Evolutionary conservation across 2,888 invertebrate species (phyloP).

Genomic region (Philereme transversata): DNA sequence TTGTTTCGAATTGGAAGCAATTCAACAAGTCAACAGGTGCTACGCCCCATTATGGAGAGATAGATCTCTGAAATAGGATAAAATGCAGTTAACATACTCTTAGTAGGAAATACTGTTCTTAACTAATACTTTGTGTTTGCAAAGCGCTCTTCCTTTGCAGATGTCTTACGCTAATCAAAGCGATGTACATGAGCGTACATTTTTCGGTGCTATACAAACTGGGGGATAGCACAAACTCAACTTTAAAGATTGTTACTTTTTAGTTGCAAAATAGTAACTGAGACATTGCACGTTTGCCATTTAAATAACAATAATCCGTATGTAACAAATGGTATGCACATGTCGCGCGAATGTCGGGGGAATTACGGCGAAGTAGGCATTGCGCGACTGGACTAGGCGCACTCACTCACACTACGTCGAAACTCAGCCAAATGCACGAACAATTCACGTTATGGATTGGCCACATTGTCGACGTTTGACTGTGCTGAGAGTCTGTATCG

Average conservation of each 20-base stretch:
- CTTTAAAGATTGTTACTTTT: no score
- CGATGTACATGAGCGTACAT: no score
- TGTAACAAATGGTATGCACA: slow-evolving; percentile 19
- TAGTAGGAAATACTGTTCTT: background rate
- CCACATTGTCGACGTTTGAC: no score
- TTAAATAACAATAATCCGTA: slow-evolving; percentile 6
- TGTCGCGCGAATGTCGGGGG: slow-evolving; percentile 16
- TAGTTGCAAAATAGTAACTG: background rate
- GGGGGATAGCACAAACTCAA: no score
- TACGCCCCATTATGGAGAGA: no score
- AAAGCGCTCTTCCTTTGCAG: background rate
- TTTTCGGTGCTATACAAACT: no score
- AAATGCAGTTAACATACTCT: background rate
- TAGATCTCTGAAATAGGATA: background rate
- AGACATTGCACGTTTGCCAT: slow-evolving; percentile 2
- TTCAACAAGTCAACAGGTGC: no score
- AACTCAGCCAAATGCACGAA: background rate
- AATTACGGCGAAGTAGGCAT: background rate
- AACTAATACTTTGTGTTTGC: no score
- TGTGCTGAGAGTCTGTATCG: no score
- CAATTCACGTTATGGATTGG: no score
- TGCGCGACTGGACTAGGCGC: background rate
- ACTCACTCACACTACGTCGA: background rate
- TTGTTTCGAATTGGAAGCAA: no score
- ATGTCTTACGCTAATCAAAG: no score